Percentiles rank a stretch among this genome's conserved stretches.
Conservation (phyloP, 2,888 invertebrate species). For the Masnerella sp. region DNA sequence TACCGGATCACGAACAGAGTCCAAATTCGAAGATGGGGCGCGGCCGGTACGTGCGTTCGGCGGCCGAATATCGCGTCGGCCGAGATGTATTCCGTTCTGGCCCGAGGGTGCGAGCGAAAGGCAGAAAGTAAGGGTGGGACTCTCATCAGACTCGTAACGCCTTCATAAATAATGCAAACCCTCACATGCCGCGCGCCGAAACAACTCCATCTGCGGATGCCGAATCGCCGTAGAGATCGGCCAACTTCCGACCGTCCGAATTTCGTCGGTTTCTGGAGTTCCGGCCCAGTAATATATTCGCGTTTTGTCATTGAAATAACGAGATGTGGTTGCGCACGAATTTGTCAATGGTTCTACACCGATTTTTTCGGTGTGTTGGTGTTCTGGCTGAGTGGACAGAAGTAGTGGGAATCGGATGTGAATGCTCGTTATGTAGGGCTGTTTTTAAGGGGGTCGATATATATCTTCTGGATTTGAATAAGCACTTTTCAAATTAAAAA, state of each 20-base stretch:
- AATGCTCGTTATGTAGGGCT: too few relatives aligned
- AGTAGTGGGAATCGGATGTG: too few relatives aligned
- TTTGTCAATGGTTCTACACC: background rate
- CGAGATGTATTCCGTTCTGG: slow-evolving; percentile 43
- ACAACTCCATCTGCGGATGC: slow-evolving; percentile 56
- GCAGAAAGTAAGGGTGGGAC: slow-evolving; percentile 61
- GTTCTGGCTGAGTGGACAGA: too few relatives aligned
- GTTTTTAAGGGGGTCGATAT: too few relatives aligned
- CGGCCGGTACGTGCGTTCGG: too few relatives aligned
- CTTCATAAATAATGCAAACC: slow-evolving; percentile 76
- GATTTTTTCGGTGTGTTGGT: too few relatives aligned
- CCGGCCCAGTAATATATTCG: slow-evolving; percentile 26
- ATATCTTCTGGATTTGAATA: too few relatives aligned
- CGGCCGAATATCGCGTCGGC: slow-evolving; percentile 20
- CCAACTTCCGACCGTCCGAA: slow-evolving; percentile 32
- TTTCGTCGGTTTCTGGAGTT: slow-evolving; percentile 27
- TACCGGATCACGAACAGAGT: too few relatives aligned
- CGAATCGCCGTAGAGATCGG: slow-evolving; percentile 46
- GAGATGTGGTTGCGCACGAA: background rate
- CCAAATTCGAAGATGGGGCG: too few relatives aligned
- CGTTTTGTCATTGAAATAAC: slow-evolving; percentile 34
- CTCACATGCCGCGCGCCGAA: slow-evolving; percentile 52
- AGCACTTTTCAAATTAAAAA: too few relatives aligned
- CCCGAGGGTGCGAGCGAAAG: slow-evolving; percentile 52
- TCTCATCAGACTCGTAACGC: slow-evolving; percentile 68